Evolutionary conservation across 2,888 invertebrate genomes (phyloP).

Genomic region (Hyppa rectilinea): DNA sequence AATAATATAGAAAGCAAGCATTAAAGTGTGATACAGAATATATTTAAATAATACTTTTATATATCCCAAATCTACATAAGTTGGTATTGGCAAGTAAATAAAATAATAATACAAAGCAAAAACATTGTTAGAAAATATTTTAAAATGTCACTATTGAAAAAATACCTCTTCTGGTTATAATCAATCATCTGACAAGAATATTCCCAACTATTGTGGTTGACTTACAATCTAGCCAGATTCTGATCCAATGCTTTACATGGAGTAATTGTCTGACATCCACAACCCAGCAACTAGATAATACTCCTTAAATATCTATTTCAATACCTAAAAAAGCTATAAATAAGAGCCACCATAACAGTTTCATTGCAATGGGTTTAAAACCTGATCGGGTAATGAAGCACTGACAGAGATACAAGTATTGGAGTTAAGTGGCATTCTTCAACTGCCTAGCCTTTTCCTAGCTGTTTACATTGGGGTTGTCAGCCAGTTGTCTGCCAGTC

Average conservation of each 20-base stretch:
- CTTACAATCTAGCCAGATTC: too few species aligned
- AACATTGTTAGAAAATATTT: background rate
- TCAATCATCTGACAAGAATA: too few species aligned
- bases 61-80: background rate
- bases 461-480: background rate
- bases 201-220: too few species aligned
- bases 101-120: background rate
- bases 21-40: background rate
- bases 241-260: too few species aligned
- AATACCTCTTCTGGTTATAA: too few species aligned
- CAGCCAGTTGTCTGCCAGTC: background rate
- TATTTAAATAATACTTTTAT: background rate
- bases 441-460: background rate
- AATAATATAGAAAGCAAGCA: constrained; percentile 1
- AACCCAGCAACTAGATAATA: too few species aligned
- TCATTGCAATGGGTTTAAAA: background rate
- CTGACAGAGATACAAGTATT: background rate
- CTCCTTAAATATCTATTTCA: too few species aligned
- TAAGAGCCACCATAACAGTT: background rate
- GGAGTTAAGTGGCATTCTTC: background rate
- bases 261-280: too few species aligned
- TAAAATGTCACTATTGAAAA: background rate
- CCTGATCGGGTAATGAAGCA: background rate
- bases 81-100: background rate
- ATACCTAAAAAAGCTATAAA: background rate